These are phyloP conservation scores for Hydra vulgaris DNA, from an alignment of 30 jellyfish, hydroid and myxozoan species.

Conservation along the genomic window DNA sequence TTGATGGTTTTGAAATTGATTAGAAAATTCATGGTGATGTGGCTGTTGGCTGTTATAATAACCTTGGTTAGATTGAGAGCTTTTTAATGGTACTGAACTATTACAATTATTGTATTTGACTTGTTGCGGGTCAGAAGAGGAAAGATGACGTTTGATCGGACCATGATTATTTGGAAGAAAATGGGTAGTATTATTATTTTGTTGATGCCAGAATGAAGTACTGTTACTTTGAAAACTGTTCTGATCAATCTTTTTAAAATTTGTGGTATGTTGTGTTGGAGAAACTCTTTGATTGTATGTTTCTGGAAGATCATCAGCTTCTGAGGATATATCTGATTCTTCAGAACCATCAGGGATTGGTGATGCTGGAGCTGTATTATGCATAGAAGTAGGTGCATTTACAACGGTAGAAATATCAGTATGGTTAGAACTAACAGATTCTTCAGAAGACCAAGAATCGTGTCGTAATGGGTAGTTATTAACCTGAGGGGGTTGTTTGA, in stretches of 20 bases:
- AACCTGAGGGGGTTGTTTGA: not conserved
- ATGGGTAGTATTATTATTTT: not conserved
- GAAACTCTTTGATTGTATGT: conserved; percentile 16
- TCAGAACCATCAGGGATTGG: conserved; percentile 91
- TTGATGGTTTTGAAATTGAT: not conserved
- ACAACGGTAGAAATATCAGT: conserved; percentile 94
- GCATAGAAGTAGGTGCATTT: conserved; percentile 91
- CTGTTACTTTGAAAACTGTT: not conserved
- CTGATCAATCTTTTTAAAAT: too few relatives aligned
- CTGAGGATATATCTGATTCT: conserved; percentile 51
- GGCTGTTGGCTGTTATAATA: not conserved
- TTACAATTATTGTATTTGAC: too few relatives aligned
- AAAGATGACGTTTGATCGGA: not conserved
- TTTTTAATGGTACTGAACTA: not conserved
- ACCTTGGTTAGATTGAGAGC: not conserved
- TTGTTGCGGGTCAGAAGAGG: not conserved
- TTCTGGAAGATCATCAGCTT: conserved; percentile 23
- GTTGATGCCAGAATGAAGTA: not conserved
- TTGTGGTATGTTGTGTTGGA: conserved; percentile 2
- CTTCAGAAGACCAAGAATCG: conserved; percentile 78
- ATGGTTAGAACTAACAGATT: conserved; percentile 77
- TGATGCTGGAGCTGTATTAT: conserved; percentile 97
- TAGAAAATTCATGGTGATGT: conserved; percentile 1
- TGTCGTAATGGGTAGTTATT: conserved; percentile 12
- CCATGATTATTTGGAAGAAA: not conserved